Evolutionary conservation across 2,113 vertebrate genomes (phyloP).

Genomic region (Leptobrachium leishanense): DNA sequence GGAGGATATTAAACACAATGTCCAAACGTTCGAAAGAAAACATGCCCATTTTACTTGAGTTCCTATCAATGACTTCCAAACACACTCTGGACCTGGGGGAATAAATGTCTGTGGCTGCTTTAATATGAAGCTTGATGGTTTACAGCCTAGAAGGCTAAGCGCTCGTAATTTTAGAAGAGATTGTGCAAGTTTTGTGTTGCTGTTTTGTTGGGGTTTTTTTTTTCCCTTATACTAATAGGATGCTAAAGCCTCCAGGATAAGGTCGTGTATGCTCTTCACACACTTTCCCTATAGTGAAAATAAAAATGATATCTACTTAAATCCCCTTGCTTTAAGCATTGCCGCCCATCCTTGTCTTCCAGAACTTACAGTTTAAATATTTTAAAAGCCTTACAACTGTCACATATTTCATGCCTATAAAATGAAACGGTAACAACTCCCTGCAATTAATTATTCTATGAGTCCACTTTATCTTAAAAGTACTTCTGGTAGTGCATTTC

Average conservation of each 20-base stretch:
- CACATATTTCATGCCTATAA: slow-evolving; percentile 16
- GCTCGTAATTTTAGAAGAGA: too few species aligned
- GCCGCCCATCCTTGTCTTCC: slow-evolving; percentile 10
- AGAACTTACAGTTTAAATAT: slow-evolving; percentile 2
- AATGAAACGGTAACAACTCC: slow-evolving; percentile 21
- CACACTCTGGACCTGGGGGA: too few species aligned
- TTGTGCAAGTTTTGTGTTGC: too few species aligned
- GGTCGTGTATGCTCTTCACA: slow-evolving; percentile 5
- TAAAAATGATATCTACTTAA: slow-evolving; percentile 22
- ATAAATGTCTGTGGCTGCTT: too few species aligned
- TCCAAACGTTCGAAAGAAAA: too few species aligned
- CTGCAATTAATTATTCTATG: slow-evolving; percentile 17
- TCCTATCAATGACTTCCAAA: too few species aligned
- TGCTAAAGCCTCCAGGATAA: background rate
- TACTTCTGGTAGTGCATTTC: slow-evolving; percentile 7
- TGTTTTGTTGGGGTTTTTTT: background rate
- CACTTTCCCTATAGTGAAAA: slow-evolving; percentile 9
- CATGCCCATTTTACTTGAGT: too few species aligned
- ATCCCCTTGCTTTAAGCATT: slow-evolving; percentile 19
- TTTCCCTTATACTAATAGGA: slow-evolving; percentile 18
- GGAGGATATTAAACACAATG: too few species aligned
- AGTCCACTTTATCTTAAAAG: background rate
- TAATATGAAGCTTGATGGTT: too few species aligned
- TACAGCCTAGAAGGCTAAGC: too few species aligned
- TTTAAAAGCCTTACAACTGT: slow-evolving; percentile 24